Evolutionary conservation across 2,797 vertebrate genomes (phyloP), one percentile per base, ranked within the genome.

Genomic region (Sebastes nivosus): DNA sequence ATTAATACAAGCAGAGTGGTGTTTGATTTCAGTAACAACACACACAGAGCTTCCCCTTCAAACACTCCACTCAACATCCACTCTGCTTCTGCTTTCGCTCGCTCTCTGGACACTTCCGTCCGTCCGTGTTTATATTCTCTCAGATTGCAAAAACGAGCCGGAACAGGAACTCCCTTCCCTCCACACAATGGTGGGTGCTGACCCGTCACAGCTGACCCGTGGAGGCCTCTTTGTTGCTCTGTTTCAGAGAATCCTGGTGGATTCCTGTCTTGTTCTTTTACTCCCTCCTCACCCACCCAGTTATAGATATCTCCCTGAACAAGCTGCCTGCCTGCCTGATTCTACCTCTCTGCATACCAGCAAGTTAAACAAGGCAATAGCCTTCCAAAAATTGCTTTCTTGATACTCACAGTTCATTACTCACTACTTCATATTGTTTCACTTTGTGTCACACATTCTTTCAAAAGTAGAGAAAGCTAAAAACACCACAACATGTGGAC

Each of bases 121-220:
- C 46, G 77, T 77, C 80, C 59, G 0, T 90, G 91, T 93, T 93
- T 93, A 82, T 83, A 67, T 88, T 89, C 83, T 93, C 92, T 92
- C 92, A 67, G 84, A 86, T 92, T 89, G 85, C 82, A 83, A 83
- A 88, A 32, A 58, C 10, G 60, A 90, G 84, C 84, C 72, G 72
- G 80, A 88, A 88, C 92, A 92, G 91, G 91, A 90, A 91, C 84
- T 88, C 75, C 84, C 85, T 72, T 86, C 81, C 80, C 84, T 87
- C 46, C 54, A 68, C 60, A 93, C 90, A 93, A 93, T 92, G 80
- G 82, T 54, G 82, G 78, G 87, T 87, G 88, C 90, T 91, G 92
- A 93, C 92, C 92, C 79, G 54, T 82, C 80, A 77, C 89, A 87
- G 88, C 73, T 93, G 93, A 94, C 90, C 92, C 76, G 11, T 75